phyloP scores from a whole-genome alignment of 2,113 vertebrate genomes.

The Ceyx margarethae region DNA sequence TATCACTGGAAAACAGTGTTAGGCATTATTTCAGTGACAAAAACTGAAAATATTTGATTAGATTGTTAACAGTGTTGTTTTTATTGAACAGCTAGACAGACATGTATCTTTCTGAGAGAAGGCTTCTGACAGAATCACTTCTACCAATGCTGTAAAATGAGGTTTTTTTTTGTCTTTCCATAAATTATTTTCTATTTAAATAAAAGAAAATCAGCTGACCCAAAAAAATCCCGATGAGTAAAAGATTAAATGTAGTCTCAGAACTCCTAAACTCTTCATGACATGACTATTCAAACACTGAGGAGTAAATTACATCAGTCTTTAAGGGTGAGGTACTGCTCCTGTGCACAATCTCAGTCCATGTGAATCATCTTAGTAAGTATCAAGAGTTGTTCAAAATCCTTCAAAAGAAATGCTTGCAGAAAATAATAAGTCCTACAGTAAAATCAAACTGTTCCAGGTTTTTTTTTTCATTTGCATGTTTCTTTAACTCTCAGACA shows the following conservation, averaged over 20 bases:
- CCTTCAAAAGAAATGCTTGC: not conserved
- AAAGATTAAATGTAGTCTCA: not conserved
- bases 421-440: not conserved
- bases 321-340: not conserved
- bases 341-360: rapidly evolving
- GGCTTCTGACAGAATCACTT: not conserved
- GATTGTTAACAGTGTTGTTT: not conserved
- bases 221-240: not conserved
- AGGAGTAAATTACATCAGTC: not conserved
- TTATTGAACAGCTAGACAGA: not conserved
- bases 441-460: not conserved
- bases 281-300: not conserved
- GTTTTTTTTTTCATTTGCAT: not conserved
- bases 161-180: not conserved
- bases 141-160: not conserved
- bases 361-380: not conserved
- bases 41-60: not conserved
- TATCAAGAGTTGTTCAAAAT: not conserved
- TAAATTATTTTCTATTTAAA: not conserved
- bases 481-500: not conserved
- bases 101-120: not conserved
- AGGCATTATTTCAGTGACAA: not conserved
- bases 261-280: not conserved
- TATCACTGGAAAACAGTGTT: not conserved
- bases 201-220: not conserved